phyloP scores from a whole-genome alignment of 2,797 vertebrate genomes.

The Atherinosoma microstoma region DNA sequence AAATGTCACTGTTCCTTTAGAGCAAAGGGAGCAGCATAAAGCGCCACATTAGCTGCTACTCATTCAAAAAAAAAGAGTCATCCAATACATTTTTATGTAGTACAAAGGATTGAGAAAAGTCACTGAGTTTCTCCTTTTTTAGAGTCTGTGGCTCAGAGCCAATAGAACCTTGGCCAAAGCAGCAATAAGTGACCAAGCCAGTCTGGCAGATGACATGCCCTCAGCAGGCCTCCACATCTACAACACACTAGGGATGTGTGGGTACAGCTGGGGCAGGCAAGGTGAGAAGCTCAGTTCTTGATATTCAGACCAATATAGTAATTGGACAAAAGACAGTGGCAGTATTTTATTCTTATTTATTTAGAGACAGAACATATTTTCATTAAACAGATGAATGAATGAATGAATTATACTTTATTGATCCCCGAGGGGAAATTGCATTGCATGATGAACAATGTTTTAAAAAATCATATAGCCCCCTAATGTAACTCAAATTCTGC shows the following conservation, averaged over 20 bases:
- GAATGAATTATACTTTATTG: too few relatives aligned
- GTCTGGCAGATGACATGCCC: slow-evolving; percentile 49
- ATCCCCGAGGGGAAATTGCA: too few relatives aligned
- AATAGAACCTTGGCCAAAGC: slow-evolving; percentile 32
- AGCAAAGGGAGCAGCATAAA: neutral
- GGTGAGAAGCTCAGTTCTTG: slow-evolving; percentile 50
- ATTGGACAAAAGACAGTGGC: neutral
- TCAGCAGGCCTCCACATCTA: slow-evolving; percentile 51
- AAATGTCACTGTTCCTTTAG: neutral
- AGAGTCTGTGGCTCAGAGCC: slow-evolving; percentile 42
- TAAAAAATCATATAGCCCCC: too few relatives aligned
- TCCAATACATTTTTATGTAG: slow-evolving; percentile 9
- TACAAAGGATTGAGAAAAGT: slow-evolving; percentile 43
- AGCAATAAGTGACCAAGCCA: slow-evolving; percentile 44
- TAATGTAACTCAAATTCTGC: too few relatives aligned
- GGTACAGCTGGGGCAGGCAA: slow-evolving; percentile 63
- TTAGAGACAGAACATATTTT: neutral
- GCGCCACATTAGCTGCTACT: neutral
- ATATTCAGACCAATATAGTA: neutral
- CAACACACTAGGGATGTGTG: slow-evolving; percentile 45
- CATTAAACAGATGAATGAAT: too few relatives aligned
- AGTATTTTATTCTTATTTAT: neutral
- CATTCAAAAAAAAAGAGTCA: slow-evolving; percentile 22
- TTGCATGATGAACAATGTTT: too few relatives aligned
- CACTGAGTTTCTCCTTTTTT: slow-evolving; percentile 40